Percentiles rank a stretch among this genome's conserved stretches.
Conservation (phyloP, 1,140 invertebrate species). For the Drosophila guanche region DNA sequence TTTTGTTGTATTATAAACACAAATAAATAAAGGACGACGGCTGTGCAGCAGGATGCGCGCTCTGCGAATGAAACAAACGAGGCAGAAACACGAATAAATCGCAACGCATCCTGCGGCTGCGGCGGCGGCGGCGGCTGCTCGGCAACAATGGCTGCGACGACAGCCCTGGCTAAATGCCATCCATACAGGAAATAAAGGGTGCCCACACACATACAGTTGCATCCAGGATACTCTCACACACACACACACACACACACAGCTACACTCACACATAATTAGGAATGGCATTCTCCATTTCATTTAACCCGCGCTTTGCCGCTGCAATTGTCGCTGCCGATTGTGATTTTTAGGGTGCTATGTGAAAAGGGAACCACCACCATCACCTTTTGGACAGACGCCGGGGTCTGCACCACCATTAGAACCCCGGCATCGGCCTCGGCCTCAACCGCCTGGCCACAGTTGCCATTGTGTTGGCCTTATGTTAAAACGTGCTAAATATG, state of each 20-base stretch:
- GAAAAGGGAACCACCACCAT: slow-evolving; percentile 36
- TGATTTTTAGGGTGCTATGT: slow-evolving; percentile 64
- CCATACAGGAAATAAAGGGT: slow-evolving; percentile 54
- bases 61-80: slow-evolving; percentile 58
- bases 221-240: slow-evolving; percentile 31
- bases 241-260: slow-evolving; percentile 23
- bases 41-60: slow-evolving; percentile 66
- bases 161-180: slow-evolving; percentile 63
- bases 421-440: slow-evolving; percentile 12
- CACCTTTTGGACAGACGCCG: slow-evolving; percentile 19
- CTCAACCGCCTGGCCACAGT: slow-evolving; percentile 54
- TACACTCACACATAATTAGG: slow-evolving; percentile 63
- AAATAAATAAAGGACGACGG: slow-evolving; percentile 78
- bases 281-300: slow-evolving; percentile 83
- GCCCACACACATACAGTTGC: slow-evolving; percentile 39
- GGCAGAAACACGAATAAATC: slow-evolving; percentile 53
- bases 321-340: slow-evolving; percentile 20
- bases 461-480: slow-evolving; percentile 62
- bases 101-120: slow-evolving; percentile 61
- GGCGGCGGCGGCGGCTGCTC: slow-evolving; percentile 34
- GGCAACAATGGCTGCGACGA: slow-evolving; percentile 81
- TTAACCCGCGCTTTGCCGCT: slow-evolving; percentile 52
- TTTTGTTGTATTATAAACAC: slow-evolving; percentile 83
- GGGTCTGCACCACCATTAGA: slow-evolving; percentile 35
- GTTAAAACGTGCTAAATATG: slow-evolving; percentile 82